A percentile compares a stretch with the other conserved stretches of the same genome.
Conservation (phyloP, 2,797 vertebrate species). For the Sebastes oblongus region DNA sequence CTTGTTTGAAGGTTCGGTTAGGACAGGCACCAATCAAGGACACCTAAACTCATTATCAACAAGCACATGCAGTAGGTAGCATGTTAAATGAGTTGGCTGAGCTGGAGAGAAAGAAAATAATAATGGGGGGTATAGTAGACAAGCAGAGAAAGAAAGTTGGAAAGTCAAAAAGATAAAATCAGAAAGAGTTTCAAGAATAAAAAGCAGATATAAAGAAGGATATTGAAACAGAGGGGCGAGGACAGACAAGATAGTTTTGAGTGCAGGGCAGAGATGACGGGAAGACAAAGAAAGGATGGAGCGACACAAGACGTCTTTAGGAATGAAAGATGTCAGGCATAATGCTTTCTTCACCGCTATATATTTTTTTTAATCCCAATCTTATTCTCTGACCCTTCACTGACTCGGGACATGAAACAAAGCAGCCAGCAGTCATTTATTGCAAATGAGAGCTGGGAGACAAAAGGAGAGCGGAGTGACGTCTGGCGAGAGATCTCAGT, state of each 20-base stretch:
- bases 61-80: slow-evolving; percentile 4
- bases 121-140: not conserved
- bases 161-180: not conserved
- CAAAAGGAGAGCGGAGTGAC: not conserved
- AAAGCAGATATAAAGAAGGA: not conserved
- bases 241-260: not conserved
- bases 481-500: slow-evolving; percentile 17
- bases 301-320: not conserved
- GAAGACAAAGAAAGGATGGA: not conserved
- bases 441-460: slow-evolving; percentile 24
- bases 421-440: slow-evolving; percentile 31
- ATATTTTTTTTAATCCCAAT: not conserved
- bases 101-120: not conserved
- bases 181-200: not conserved
- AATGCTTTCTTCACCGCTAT: not conserved
- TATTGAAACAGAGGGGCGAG: not conserved
- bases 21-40: slow-evolving; percentile 41
- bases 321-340: slow-evolving; percentile 18
- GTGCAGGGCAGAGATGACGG: not conserved
- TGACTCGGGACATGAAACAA: slow-evolving; percentile 35
- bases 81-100: slow-evolving; percentile 40
- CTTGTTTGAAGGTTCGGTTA: slow-evolving; percentile 7
- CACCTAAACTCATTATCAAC: slow-evolving; percentile 47
- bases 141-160: not conserved
- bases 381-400: not conserved